Evolutionary conservation across 2,797 vertebrate genomes (phyloP), one percentile per base, ranked within the genome.

Genomic region (Enoplosus armatus): DNA sequence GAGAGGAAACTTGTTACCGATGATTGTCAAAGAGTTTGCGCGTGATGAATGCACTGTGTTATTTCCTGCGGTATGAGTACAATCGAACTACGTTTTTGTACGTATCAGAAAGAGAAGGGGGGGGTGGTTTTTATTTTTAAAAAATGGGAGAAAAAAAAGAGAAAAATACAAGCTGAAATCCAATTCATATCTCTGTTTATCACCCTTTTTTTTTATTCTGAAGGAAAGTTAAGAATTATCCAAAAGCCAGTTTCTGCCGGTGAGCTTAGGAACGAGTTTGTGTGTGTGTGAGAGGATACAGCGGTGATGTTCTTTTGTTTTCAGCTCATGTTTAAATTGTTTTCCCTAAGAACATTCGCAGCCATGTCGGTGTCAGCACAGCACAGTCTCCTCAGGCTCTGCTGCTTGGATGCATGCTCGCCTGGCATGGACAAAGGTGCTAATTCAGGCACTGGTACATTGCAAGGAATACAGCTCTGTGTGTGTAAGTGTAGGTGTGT

Each of bases 31-130:
- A 89, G 85, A 89, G 63, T 86, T 80, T 72, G 77, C 70, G 67
- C 3, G 43, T 31, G 75, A 83, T 82, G 82, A 87, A 90, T 87
- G 84, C 90, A 90, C 90, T 91, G 89, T 82, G 84, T 88, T 84
- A 79, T 75, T 90, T 92, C 80, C 84, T 91, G 88, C 87, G 85
- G 83, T 85, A 78, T 75, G 80, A 92, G 89, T 86, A 92, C 88
- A 92, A 92, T 93, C 87, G 26, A 89, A 84, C 33, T 77, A 80
- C 22, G 73, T 79, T 88, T 91, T 80, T 90, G 75, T 90, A 87
- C 69, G 79, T 83, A 64, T 82, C 50, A 60, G 79, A 85, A 78
- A 77, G 71, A 87, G 80, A 68, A 41, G 27, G 51, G 35, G 22
- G 54, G 22, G 51, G 66, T 65, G 71, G 64, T 82, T 90, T n/a